Evolutionary conservation across 2,797 vertebrate genomes (phyloP).

Genomic region (Streptopelia turtur): DNA sequence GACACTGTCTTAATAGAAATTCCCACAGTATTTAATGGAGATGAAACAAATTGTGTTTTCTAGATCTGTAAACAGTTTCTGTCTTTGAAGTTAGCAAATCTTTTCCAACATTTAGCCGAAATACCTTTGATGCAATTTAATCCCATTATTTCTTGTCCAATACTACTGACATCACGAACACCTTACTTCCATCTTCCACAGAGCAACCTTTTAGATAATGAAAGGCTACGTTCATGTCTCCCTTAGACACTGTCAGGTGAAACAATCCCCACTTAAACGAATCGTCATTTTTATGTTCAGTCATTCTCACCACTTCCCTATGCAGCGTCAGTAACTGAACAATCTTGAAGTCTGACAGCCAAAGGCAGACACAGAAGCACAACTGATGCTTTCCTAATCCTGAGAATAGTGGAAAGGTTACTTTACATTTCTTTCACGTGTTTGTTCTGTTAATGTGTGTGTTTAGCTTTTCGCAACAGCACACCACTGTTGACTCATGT

Average conservation of each 20-base stretch:
- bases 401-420: background rate
- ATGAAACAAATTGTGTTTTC: background rate
- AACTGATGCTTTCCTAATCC: background rate
- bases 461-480: background rate
- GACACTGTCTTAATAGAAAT: background rate
- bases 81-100: background rate
- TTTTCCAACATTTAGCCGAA: background rate
- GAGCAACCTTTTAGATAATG: background rate
- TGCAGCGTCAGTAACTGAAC: background rate
- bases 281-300: background rate
- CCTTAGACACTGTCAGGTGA: background rate
- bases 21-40: background rate
- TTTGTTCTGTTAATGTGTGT: background rate
- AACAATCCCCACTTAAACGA: background rate
- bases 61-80: background rate
- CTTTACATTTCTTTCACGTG: background rate
- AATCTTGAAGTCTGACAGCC: background rate
- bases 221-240: background rate
- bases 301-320: background rate
- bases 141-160: background rate
- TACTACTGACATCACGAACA: background rate
- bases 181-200: background rate
- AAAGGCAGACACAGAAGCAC: background rate
- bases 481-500: background rate
- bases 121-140: background rate